Conservation (phyloP, 2,113 vertebrate genomes). For the Cichladusa arquata region DNA sequence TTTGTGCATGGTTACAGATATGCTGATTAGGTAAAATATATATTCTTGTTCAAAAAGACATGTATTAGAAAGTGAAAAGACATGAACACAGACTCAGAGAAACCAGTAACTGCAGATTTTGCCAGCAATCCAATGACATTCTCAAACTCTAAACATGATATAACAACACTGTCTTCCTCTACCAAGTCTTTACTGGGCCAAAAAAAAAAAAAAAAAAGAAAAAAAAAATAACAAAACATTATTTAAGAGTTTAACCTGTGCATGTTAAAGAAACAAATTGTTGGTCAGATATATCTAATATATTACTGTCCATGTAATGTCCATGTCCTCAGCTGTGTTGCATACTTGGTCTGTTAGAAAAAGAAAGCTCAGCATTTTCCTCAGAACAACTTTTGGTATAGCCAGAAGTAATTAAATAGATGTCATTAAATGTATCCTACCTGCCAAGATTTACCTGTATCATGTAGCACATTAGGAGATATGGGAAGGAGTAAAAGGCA, state of each 20-base stretch:
- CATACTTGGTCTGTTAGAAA: not conserved
- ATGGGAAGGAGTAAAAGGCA: not conserved
- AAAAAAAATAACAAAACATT: not conserved
- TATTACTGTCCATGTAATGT: not conserved
- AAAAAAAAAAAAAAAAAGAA: not conserved
- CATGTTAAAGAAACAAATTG: not conserved
- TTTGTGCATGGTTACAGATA: not conserved
- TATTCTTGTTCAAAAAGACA: not conserved
- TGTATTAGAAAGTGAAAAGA: not conserved
- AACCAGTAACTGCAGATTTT: not conserved
- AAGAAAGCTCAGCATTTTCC: not conserved
- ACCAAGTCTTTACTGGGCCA: not conserved
- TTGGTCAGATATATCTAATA: not conserved
- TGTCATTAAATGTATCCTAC: not conserved
- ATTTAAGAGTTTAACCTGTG: not conserved
- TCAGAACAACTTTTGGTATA: not conserved
- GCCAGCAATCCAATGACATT: not conserved
- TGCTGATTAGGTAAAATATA: conserved; percentile 15
- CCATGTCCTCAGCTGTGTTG: not conserved
- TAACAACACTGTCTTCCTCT: not conserved
- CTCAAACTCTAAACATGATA: not conserved
- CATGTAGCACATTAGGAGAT: not conserved
- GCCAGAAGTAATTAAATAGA: not conserved
- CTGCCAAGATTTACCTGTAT: not conserved
- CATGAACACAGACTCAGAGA: not conserved